Evolutionary conservation across 2,113 vertebrate genomes (phyloP), one percentile per base, ranked within the genome.

Genomic region (Pipra filicauda): DNA sequence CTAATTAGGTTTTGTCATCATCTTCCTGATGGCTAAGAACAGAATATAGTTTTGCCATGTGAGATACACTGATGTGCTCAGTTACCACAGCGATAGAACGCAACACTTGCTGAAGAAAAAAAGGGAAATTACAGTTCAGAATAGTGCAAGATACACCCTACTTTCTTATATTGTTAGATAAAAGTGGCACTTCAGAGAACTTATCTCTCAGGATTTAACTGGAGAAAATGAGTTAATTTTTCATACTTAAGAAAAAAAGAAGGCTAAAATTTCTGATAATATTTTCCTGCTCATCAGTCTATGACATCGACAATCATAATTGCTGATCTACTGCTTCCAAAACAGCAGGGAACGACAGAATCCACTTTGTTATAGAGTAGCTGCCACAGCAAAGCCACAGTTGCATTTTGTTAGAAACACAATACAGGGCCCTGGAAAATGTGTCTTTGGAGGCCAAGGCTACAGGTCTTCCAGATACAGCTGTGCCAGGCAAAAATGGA

Each of bases 1-100:
- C 59, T 73, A 99, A 97, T 77, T 95, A 30, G 2, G 98, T 98
- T 97, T 99, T 99, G 96, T 99, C 96, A 37, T 98, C 97, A 57
- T 99, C 98, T 72, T 87, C 97, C 70, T 98, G 98, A 94, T 99
- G 99, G 86, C 98, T 98, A 67, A 99, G 97, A 37, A 98, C 41
- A 31, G 98, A 98, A 27, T 99, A 99, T 6, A 99, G 97, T 96
- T 99, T 99, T 97, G 99, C 99, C 91, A 99, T 87, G 31, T 98
- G 97, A 83, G 98, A 97, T 46, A 99, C 95, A 91, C 95, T 98
- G 37, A 98, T 98, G 31, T 96, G 91, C 67, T 97, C 93, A 8
- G 97, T 99, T 98, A 98, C 97, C 12, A 78, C 21, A 57, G 98
- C 93, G 44, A 98, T 95, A 80, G 66, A 97, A 51, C 97, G 88